phyloP scores from a whole-genome alignment of 1,140 invertebrate species.

The Latrodectus geometricus region DNA sequence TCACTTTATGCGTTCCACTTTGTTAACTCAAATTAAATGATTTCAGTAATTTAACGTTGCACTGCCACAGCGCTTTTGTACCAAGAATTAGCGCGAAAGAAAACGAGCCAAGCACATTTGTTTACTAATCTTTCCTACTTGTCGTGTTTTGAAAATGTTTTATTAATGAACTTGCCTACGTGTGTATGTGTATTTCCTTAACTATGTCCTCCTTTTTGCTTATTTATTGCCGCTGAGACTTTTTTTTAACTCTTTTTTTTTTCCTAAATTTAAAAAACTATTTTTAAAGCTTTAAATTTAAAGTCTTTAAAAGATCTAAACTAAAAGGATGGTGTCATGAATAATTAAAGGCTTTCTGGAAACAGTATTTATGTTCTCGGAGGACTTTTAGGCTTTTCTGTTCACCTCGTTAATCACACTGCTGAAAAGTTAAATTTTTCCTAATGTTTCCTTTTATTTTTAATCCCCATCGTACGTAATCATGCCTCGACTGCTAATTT shows the following conservation, averaged over 20 bases:
- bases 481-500: too few species aligned
- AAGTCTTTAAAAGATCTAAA: background rate
- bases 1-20: slow-evolving; percentile 14
- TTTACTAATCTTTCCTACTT: slow-evolving; percentile 46
- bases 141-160: slow-evolving; percentile 31
- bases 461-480: too few species aligned
- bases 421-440: too few species aligned
- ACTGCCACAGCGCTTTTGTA: background rate
- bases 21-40: slow-evolving; percentile 46
- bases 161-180: slow-evolving; percentile 26
- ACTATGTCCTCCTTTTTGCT: background rate
- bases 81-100: background rate
- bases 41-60: slow-evolving; percentile 13
- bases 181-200: background rate
- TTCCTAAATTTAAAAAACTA: background rate
- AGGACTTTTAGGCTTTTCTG: background rate
- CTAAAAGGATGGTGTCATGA: background rate
- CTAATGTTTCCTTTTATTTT: too few species aligned
- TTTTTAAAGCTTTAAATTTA: background rate
- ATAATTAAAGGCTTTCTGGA: background rate
- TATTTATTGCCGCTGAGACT: background rate
- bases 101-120: background rate
- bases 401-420: too few species aligned
- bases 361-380: background rate
- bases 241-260: background rate